Evolutionary conservation across 2,113 vertebrate species (phyloP).

Genomic region (Gallinago paraguaiae): DNA sequence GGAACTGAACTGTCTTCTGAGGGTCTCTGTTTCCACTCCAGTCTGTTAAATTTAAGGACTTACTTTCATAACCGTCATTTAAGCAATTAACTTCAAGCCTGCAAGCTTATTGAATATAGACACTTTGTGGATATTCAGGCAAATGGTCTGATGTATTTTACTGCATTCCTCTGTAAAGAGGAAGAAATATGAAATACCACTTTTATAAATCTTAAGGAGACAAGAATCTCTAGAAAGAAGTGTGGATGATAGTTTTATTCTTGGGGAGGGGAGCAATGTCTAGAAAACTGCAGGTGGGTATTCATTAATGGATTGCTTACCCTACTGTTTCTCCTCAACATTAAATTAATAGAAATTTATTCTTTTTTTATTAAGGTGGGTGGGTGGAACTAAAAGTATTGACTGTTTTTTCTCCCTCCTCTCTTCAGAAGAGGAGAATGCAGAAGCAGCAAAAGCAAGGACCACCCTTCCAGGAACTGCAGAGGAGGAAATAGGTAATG

Average conservation of each 20-base stretch:
- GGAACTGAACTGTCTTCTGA: not conserved
- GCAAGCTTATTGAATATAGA: not conserved
- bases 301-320: not conserved
- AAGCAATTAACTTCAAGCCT: not conserved
- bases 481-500: conserved; percentile 77
- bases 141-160: not conserved
- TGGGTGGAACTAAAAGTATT: not conserved
- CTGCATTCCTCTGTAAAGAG: not conserved
- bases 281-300: not conserved
- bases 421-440: conserved; percentile 76
- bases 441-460: conserved; percentile 79
- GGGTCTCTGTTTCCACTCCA: not conserved
- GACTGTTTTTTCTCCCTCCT: not conserved
- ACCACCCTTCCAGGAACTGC: conserved; percentile 75
- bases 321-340: not conserved
- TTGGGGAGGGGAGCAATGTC: not conserved
- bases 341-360: not conserved
- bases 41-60: not conserved
- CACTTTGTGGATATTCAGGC: not conserved
- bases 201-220: not conserved
- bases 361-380: not conserved
- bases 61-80: not conserved
- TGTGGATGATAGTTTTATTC: not conserved
- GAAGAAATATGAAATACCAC: not conserved
- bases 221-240: not conserved